These are phyloP conservation scores for Hyposmocoma kahamanoa DNA, from an alignment of 1,140 invertebrate species.

Conservation along the genomic window DNA sequence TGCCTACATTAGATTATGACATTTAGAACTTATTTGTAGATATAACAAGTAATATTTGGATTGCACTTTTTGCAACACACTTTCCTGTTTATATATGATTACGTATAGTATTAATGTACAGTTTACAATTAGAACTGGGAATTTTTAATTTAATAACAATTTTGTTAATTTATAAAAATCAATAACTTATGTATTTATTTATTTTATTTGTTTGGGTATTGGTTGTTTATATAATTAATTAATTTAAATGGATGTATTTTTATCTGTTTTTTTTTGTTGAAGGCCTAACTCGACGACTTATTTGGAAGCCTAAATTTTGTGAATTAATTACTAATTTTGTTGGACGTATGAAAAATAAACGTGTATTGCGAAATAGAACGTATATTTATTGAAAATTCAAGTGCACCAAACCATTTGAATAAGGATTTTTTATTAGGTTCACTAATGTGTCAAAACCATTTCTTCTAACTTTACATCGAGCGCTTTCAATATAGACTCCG, in stretches of 20 bases:
- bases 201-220: constrained; percentile 20
- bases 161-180: constrained; percentile 36
- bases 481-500: constrained; percentile 47
- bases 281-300: constrained; percentile 46
- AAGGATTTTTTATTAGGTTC: too few species aligned
- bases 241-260: constrained; percentile 18
- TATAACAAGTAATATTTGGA: constrained; percentile 24
- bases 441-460: too few species aligned
- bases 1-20: not conserved
- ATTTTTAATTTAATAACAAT: constrained; percentile 28
- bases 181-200: constrained; percentile 18
- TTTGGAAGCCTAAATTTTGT: constrained; percentile 37
- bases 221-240: constrained; percentile 24
- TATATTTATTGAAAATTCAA: too few species aligned
- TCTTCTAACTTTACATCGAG: constrained; percentile 42
- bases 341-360: constrained; percentile 59
- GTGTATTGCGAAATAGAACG: constrained; percentile 47
- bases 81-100: constrained; percentile 57
- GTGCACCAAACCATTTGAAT: too few species aligned
- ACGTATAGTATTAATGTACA: constrained; percentile 56
- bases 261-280: constrained; percentile 21
- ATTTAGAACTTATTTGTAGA: not conserved
- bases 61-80: constrained; percentile 69
- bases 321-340: constrained; percentile 40
- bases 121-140: constrained; percentile 40